Evolutionary conservation across 2,113 vertebrate genomes (phyloP).

Genomic region (Benitochromis conjunctus): DNA sequence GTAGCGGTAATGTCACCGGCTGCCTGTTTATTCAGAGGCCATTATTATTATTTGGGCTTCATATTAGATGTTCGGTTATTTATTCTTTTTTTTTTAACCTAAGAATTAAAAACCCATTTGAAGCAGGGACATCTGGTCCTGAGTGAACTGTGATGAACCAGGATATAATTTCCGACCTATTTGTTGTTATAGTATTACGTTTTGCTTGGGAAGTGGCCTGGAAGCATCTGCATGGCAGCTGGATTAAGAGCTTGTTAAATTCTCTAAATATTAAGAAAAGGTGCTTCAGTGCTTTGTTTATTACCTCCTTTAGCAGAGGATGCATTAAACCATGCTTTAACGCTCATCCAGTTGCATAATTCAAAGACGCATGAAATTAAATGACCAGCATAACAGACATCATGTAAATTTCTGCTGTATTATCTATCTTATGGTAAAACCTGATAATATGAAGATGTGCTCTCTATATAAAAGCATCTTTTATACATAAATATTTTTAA

Average conservation of each 20-base stretch:
- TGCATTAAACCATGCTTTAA: not conserved
- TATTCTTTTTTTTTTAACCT: not conserved
- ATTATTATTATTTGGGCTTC: not conserved
- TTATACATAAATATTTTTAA: accelerated
- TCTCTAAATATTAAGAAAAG: not conserved
- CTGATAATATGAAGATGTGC: not conserved
- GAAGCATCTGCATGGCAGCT: not conserved
- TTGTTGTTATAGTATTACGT: not conserved
- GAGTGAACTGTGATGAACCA: not conserved
- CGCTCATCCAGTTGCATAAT: not conserved
- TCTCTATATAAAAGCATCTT: not conserved
- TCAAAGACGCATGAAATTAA: not conserved
- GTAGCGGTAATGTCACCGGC: not conserved
- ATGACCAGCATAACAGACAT: not conserved
- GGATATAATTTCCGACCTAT: not conserved
- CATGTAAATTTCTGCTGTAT: not conserved
- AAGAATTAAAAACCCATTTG: not conserved
- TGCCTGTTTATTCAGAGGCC: not conserved
- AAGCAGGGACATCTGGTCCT: not conserved
- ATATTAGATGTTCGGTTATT: not conserved
- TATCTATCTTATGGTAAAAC: not conserved
- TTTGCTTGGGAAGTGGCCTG: not conserved
- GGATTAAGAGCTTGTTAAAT: not conserved
- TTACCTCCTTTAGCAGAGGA: not conserved
- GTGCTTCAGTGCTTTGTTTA: not conserved